Evolutionary conservation across 2,113 vertebrate genomes (phyloP).

Genomic region (Platycercus adscitus): DNA sequence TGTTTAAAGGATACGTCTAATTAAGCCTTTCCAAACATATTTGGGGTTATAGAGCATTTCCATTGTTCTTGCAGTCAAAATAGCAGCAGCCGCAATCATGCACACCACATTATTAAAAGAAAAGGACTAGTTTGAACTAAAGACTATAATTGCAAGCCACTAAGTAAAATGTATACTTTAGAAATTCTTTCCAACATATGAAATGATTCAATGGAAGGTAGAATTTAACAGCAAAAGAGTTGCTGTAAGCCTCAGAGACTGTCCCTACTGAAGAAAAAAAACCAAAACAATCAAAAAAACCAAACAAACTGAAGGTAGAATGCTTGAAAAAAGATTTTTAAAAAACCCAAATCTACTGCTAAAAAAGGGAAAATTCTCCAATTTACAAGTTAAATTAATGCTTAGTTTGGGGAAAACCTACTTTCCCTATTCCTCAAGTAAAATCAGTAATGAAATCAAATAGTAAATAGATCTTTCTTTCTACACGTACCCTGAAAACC

Average conservation of each 20-base stretch:
- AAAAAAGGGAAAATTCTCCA: not conserved
- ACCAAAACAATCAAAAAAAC: not conserved
- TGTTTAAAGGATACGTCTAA: not conserved
- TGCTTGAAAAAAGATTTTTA: not conserved
- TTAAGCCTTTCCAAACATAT: not conserved
- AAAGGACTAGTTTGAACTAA: not conserved
- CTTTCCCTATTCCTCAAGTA: not conserved
- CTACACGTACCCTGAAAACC: not conserved
- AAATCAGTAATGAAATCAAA: not conserved
- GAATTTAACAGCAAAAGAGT: not conserved
- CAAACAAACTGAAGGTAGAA: not conserved
- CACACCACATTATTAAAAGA: slow-evolving; percentile 16
- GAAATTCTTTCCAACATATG: slow-evolving; percentile 34
- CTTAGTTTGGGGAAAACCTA: not conserved
- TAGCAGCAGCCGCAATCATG: not conserved
- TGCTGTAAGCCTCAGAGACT: not conserved
- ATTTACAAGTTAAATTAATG: not conserved
- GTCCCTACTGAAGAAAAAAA: not conserved
- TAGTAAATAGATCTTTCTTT: not conserved
- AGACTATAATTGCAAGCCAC: not conserved
- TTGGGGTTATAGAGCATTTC: not conserved
- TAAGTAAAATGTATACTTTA: slow-evolving; percentile 16
- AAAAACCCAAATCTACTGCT: not conserved
- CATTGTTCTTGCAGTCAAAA: slow-evolving; percentile 9
- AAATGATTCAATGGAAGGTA: not conserved